A percentile compares a stretch with the other conserved stretches of the same genome.
phyloP scores from a whole-genome alignment of 2,888 invertebrate genomes.

The Mamestra brassicae region DNA sequence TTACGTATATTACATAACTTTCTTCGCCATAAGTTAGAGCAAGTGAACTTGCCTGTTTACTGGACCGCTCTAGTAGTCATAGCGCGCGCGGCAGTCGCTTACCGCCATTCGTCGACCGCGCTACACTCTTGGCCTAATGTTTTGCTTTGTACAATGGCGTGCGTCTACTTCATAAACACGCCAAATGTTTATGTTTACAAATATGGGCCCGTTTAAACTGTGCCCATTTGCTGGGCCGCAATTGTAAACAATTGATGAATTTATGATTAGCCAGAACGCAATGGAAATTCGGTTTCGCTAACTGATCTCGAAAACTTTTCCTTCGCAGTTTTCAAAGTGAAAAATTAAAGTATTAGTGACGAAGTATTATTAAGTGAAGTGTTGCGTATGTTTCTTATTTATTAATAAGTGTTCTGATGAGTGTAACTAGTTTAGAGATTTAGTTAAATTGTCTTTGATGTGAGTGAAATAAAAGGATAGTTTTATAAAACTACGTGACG shows the following conservation, averaged over 20 bases:
- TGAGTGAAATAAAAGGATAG: conserved; percentile 15
- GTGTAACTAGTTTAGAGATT: conserved; percentile 17
- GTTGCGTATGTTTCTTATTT: conserved; percentile 8
- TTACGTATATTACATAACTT: conserved; percentile 56
- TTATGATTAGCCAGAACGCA: conserved; percentile 43
- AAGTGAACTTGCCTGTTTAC: conserved; percentile 53
- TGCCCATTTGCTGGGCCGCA: conserved; percentile 67
- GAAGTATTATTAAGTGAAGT: conserved; percentile 31
- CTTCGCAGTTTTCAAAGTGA: conserved; percentile 44
- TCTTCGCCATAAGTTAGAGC: conserved; percentile 49
- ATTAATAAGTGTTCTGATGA: conserved; percentile 20
- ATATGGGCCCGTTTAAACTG: conserved; percentile 64
- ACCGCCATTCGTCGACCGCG: conserved; percentile 49
- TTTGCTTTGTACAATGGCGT: conserved; percentile 45
- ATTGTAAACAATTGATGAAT: conserved; percentile 60
- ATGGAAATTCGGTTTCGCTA: conserved; percentile 54
- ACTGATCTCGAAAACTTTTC: conserved; percentile 49
- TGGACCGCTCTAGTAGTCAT: conserved; percentile 39
- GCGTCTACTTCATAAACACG: conserved; percentile 58
- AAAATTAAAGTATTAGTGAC: conserved; percentile 28
- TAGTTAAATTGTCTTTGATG: conserved; percentile 17
- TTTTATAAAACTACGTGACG: conserved; percentile 4
- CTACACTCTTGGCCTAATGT: conserved; percentile 55
- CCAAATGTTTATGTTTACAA: conserved; percentile 67
- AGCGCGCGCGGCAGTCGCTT: conserved; percentile 62